Evolutionary conservation across 2,797 vertebrate species (phyloP).

Genomic region (Pterois miles): DNA sequence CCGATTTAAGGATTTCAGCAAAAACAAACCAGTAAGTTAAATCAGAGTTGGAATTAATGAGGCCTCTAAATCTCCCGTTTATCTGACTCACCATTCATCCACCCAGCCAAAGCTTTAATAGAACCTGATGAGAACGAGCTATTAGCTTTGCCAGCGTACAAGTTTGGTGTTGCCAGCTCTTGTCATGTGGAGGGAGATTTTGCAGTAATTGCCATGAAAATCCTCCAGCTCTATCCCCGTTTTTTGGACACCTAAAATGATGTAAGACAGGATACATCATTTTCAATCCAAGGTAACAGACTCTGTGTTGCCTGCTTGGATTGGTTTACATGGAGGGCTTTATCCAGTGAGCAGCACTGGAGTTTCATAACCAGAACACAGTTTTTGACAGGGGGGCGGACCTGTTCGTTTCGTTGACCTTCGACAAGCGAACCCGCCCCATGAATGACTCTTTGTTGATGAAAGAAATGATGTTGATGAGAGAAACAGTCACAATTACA

Average conservation of each 20-base stretch:
- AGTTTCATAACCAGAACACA: not conserved
- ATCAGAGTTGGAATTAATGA: constrained; percentile 46
- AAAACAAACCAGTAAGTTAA: constrained; percentile 29
- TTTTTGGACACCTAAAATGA: constrained; percentile 33
- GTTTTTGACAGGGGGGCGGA: not conserved
- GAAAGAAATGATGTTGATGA: too few relatives aligned
- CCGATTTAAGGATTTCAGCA: constrained; percentile 15
- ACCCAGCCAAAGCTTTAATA: constrained; percentile 55
- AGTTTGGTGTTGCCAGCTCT: constrained; percentile 44
- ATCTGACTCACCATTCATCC: constrained; percentile 32
- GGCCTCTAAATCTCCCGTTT: constrained; percentile 28
- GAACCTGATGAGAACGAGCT: constrained; percentile 46
- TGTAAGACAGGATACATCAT: constrained; percentile 12
- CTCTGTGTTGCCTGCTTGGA: constrained; percentile 14
- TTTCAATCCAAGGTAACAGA: constrained; percentile 45
- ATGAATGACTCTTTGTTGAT: too few relatives aligned
- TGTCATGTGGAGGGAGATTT: constrained; percentile 37
- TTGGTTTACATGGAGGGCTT: not conserved
- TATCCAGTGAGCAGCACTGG: not conserved
- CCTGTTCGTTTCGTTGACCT: not conserved
- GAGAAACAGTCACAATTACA: not conserved
- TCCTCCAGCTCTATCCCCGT: constrained; percentile 21
- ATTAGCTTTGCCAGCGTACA: constrained; percentile 27
- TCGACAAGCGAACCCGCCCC: too few relatives aligned
- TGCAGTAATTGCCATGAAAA: constrained; percentile 33